Evolutionary conservation across 2,888 invertebrate genomes (phyloP).

Genomic region (Acrocyrtus sp.): DNA sequence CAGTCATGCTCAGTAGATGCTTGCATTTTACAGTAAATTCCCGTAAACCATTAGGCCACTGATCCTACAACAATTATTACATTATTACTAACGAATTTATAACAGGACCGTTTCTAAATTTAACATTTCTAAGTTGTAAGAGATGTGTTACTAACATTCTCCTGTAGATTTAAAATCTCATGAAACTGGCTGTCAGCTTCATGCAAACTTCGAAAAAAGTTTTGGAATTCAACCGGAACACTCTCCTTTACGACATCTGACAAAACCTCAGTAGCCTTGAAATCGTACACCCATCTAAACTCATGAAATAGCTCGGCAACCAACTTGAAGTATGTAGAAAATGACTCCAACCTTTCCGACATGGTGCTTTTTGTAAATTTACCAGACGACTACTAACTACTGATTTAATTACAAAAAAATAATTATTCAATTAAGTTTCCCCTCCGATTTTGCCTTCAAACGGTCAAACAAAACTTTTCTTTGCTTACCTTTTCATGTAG

Average conservation of each 20-base stretch:
- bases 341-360: slow-evolving; percentile 7
- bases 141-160: slow-evolving; percentile 31
- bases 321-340: neutral
- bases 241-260: slow-evolving; percentile 8
- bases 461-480: too few relatives aligned
- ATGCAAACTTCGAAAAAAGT: slow-evolving; percentile 17
- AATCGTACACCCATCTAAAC: slow-evolving; percentile 53
- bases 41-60: slow-evolving; percentile 20
- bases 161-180: slow-evolving; percentile 25
- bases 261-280: slow-evolving; percentile 49
- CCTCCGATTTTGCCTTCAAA: neutral
- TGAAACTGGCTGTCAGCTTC: slow-evolving; percentile 32
- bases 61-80: too few relatives aligned
- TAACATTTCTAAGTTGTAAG: too few relatives aligned
- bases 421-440: neutral
- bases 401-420: neutral
- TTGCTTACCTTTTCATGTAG: too few relatives aligned
- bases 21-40: slow-evolving; percentile 25
- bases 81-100: neutral
- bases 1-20: slow-evolving; percentile 8
- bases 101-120: too few relatives aligned
- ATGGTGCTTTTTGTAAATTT: slow-evolving; percentile 20
- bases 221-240: slow-evolving; percentile 29
- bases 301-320: slow-evolving; percentile 28
- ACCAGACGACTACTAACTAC: neutral